These are phyloP conservation scores for Biston betularia DNA, from an alignment of 2,888 invertebrate species.

Conservation along the genomic window DNA sequence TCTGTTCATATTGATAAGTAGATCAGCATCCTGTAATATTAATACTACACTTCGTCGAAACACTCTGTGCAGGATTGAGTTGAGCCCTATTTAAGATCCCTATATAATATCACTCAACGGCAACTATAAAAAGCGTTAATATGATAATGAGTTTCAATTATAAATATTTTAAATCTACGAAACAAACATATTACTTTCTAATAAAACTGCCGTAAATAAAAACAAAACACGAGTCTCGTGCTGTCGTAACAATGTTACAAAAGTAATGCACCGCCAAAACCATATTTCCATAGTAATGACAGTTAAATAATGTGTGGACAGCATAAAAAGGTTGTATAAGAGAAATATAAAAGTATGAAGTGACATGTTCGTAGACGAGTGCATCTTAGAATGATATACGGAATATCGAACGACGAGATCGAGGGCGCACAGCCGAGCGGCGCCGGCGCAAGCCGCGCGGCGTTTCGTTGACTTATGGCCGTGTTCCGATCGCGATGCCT, in stretches of 20 bases:
- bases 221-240: constrained; percentile 29
- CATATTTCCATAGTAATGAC: constrained; percentile 69
- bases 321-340: constrained; percentile 62
- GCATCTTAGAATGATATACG: constrained; percentile 60
- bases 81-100: too few relatives aligned
- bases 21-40: too few relatives aligned
- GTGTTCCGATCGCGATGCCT: constrained; percentile 82
- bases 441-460: constrained; percentile 62
- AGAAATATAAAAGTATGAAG: constrained; percentile 77
- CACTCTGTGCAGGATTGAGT: too few relatives aligned
- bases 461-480: constrained; percentile 81
- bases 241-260: constrained; percentile 39
- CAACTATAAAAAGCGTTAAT: constrained; percentile 1
- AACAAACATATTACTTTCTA: constrained; percentile 28
- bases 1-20: too few relatives aligned
- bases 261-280: constrained; percentile 49
- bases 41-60: too few relatives aligned
- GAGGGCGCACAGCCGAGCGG: constrained; percentile 49
- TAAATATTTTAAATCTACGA: constrained; percentile 3
- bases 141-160: not conserved
- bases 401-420: constrained; percentile 46
- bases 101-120: not conserved
- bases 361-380: constrained; percentile 64
- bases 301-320: constrained; percentile 76
- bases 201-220: constrained; percentile 44